A percentile compares a stretch with the other conserved stretches of the same genome.
Evolutionary conservation across 2,113 vertebrate genomes (phyloP).

Genomic region (Anthoscopus minutus): DNA sequence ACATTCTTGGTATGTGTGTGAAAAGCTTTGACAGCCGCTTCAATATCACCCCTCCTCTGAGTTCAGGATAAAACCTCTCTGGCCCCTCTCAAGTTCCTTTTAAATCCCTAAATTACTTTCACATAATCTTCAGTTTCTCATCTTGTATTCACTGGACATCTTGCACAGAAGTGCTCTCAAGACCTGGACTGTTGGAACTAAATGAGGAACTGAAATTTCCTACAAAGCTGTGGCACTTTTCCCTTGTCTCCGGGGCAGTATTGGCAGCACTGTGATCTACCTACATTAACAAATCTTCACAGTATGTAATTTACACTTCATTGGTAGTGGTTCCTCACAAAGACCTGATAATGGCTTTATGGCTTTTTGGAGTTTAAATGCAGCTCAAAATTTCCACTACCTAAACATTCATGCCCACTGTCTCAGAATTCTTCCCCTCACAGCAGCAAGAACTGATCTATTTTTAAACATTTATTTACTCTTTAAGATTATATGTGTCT

Average conservation of each 20-base stretch:
- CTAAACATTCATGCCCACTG: background rate
- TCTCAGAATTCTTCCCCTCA: background rate
- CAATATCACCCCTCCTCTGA: conserved; percentile 10
- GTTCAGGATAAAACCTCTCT: conserved; percentile 29
- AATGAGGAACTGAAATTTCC: background rate
- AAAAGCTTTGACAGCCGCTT: conserved; percentile 42
- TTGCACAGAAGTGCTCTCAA: background rate
- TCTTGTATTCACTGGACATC: background rate
- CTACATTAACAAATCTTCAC: background rate
- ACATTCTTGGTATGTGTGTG: background rate
- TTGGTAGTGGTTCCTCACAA: background rate
- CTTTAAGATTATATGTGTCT: background rate
- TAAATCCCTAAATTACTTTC: conserved; percentile 47
- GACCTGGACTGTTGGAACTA: background rate
- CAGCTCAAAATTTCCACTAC: background rate
- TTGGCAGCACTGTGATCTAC: background rate
- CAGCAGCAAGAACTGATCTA: background rate
- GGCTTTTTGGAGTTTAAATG: background rate
- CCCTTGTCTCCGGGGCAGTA: background rate
- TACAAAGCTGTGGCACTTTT: background rate
- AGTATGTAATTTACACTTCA: background rate
- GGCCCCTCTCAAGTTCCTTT: conserved; percentile 29
- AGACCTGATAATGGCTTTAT: background rate
- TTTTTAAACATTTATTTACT: conserved; percentile 15
- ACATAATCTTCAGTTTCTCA: conserved; percentile 29